Conservation (phyloP, 2,797 vertebrate species). For the Nasua narica region DNA sequence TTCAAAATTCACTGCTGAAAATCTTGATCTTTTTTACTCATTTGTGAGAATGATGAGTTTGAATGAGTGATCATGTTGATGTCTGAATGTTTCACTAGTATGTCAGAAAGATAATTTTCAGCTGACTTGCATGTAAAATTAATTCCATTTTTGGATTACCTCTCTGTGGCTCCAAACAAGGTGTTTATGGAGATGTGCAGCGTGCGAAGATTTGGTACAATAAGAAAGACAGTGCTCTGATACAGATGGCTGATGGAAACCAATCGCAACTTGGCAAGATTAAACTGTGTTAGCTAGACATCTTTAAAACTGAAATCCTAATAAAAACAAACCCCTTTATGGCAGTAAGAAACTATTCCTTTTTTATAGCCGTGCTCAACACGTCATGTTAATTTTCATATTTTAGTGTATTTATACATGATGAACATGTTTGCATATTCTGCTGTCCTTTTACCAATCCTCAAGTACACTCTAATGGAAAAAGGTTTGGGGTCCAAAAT, state of each 20-base stretch:
- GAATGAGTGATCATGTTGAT: slow-evolving; percentile 89
- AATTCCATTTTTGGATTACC: slow-evolving; percentile 86
- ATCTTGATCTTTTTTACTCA: slow-evolving; percentile 91
- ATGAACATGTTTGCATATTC: neutral
- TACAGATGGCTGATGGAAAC: too few relatives aligned
- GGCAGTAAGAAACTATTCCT: neutral
- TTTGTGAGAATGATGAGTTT: slow-evolving; percentile 88
- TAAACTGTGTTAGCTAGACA: too few relatives aligned
- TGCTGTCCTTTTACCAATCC: neutral
- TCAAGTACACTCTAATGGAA: too few relatives aligned
- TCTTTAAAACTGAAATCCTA: neutral
- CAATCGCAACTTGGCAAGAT: too few relatives aligned
- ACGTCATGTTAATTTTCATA: neutral
- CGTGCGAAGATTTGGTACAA: slow-evolving; percentile 99
- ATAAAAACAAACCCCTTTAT: neutral
- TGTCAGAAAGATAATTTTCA: slow-evolving; percentile 77
- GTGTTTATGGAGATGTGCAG: slow-evolving; percentile 97
- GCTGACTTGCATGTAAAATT: slow-evolving; percentile 79
- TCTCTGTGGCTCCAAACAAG: slow-evolving; percentile 88
- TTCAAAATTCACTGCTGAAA: slow-evolving; percentile 91
- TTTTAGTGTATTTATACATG: neutral
- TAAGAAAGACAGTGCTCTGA: too few relatives aligned
- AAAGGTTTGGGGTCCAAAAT: too few relatives aligned
- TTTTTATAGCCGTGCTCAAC: neutral
- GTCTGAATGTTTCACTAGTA: slow-evolving; percentile 89